Evolutionary conservation across 2,797 vertebrate genomes (phyloP).

Genomic region (Coregonus sp.): DNA sequence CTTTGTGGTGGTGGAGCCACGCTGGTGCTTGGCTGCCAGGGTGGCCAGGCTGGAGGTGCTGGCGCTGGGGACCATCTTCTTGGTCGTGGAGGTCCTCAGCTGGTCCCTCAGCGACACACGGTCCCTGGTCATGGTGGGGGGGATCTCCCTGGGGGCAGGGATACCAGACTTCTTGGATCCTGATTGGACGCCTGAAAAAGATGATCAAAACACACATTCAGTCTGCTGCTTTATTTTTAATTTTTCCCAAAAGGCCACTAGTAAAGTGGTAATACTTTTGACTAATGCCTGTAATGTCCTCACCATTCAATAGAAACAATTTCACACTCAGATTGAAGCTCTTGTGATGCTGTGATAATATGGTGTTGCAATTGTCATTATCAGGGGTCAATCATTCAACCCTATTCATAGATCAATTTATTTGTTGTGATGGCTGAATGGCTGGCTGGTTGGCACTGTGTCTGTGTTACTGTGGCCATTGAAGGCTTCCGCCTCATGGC

Average conservation of each 20-base stretch:
- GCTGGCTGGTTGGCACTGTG: constrained; percentile 62
- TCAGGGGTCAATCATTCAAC: constrained; percentile 39
- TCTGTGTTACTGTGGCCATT: constrained; percentile 54
- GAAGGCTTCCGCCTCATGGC: constrained; percentile 55
- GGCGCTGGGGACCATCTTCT: constrained; percentile 86
- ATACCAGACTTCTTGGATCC: constrained; percentile 88
- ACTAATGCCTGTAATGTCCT: constrained; percentile 30
- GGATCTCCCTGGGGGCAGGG: constrained; percentile 86
- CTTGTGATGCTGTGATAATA: constrained; percentile 56
- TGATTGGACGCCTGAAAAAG: constrained; percentile 77
- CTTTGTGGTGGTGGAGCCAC: constrained; percentile 69
- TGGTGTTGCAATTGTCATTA: constrained; percentile 24
- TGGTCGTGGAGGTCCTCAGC: constrained; percentile 70
- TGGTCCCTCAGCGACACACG: constrained; percentile 81
- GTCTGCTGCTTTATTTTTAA: background rate
- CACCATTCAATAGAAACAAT: constrained; percentile 46
- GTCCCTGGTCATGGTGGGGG: constrained; percentile 81
- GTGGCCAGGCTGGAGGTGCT: constrained; percentile 85
- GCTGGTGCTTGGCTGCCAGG: constrained; percentile 81
- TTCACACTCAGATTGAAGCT: constrained; percentile 51
- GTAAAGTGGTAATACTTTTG: constrained; percentile 8
- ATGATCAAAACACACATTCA: background rate
- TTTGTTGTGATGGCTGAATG: constrained; percentile 50
- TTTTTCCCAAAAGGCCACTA: background rate
- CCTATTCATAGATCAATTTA: constrained; percentile 46